A percentile compares a stretch with the other conserved stretches of the same genome.
phyloP scores from a whole-genome alignment of 2,797 vertebrate genomes.

The Pygocentrus nattereri region DNA sequence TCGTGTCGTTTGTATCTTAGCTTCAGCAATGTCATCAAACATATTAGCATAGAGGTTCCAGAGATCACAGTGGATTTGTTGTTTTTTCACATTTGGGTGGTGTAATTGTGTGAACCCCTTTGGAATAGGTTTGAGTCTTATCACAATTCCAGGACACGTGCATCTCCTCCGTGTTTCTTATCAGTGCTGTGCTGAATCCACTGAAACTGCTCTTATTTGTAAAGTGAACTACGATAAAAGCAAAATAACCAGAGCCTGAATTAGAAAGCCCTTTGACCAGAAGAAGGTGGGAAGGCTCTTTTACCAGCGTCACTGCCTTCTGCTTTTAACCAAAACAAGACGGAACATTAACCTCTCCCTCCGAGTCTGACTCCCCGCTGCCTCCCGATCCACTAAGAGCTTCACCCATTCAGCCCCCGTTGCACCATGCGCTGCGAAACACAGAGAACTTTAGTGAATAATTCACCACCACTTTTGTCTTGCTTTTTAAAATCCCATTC shows the following conservation, averaged over 20 bases:
- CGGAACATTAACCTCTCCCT: constrained; percentile 44
- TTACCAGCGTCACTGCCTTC: constrained; percentile 12
- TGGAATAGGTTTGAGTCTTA: neutral
- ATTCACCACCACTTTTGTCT: constrained; percentile 41
- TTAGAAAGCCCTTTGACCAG: constrained; percentile 10
- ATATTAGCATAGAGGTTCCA: neutral
- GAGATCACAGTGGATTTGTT: neutral
- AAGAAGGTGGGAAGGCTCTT: constrained; percentile 20
- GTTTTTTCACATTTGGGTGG: neutral
- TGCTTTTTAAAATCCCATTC: constrained; percentile 38
- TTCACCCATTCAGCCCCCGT: constrained; percentile 1
- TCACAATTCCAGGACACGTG: neutral
- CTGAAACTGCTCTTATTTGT: constrained; percentile 17
- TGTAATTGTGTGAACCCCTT: neutral
- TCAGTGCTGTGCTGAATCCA: constrained; percentile 22
- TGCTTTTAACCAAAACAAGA: constrained; percentile 31
- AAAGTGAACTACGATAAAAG: neutral
- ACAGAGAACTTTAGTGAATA: constrained; percentile 44
- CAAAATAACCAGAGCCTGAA: constrained; percentile 14
- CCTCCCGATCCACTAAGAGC: constrained; percentile 20
- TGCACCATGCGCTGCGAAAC: constrained; percentile 23
- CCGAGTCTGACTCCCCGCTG: constrained; percentile 20
- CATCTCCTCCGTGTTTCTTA: neutral
- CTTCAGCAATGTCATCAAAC: neutral
- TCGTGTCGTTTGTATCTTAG: too few species aligned